Percentiles rank a stretch among this genome's conserved stretches.
Conservation (phyloP, 2,113 vertebrate species). For the Tragelaphus strepsiceros region DNA sequence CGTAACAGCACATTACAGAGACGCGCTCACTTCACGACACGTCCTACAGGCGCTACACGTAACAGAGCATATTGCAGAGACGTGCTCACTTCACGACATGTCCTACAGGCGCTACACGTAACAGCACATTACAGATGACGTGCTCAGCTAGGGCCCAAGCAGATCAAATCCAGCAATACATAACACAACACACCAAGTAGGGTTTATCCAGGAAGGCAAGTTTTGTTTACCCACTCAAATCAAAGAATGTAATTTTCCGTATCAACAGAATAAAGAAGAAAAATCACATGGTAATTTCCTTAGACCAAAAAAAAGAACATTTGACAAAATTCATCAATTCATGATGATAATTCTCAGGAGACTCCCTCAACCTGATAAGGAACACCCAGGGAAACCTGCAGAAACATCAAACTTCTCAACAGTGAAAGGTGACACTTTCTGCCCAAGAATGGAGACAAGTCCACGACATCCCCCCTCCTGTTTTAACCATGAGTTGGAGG, state of each 20-base stretch:
- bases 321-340: background rate
- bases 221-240: no score
- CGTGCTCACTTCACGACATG: background rate
- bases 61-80: no score
- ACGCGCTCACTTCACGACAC: no score
- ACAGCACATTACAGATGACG: accelerated
- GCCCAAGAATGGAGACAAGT: background rate
- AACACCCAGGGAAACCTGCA: no score
- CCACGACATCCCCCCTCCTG: accelerated
- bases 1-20: accelerated
- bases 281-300: background rate
- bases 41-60: no score
- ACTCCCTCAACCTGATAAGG: no score
- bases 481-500: background rate
- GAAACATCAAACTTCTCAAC: background rate
- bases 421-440: background rate
- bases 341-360: background rate
- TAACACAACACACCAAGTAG: background rate
- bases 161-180: background rate
- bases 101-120: background rate
- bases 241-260: background rate
- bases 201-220: background rate
- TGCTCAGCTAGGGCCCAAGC: background rate
- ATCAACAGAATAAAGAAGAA: background rate
- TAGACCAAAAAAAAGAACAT: background rate